Conservation (phyloP, 37 sponge, comb jelly and placozoan genomes). For the Petrosia ficiformis region DNA sequence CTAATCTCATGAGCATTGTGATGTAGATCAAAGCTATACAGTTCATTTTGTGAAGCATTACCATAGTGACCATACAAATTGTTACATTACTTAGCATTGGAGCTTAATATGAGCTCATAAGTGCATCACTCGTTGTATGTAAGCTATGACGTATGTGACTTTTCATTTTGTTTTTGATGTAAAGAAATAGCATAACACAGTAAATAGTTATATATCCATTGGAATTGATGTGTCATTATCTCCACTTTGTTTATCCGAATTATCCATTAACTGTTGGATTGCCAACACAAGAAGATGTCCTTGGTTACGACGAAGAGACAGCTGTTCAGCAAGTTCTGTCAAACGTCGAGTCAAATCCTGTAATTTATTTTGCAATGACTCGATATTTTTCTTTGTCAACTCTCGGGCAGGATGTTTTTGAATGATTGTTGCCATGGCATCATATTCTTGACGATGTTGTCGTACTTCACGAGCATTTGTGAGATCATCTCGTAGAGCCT, state of each 20-base stretch:
- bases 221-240: background rate
- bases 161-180: too few relatives aligned
- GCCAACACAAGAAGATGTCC: constrained; percentile 75
- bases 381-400: constrained; percentile 45
- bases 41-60: too few relatives aligned
- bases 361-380: constrained; percentile 40
- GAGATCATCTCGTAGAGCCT: constrained; percentile 55
- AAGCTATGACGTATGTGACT: too few relatives aligned
- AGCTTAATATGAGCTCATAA: too few relatives aligned
- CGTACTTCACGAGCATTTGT: constrained; percentile 59
- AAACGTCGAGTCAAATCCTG: constrained; percentile 8
- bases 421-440: constrained; percentile 69
- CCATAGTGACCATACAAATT: too few relatives aligned
- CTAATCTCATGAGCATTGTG: too few relatives aligned
- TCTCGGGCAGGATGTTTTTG: constrained; percentile 68
- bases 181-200: too few relatives aligned
- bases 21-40: too few relatives aligned
- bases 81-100: too few relatives aligned
- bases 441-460: constrained; percentile 77
- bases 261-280: constrained; percentile 72
- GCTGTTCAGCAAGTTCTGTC: constrained; percentile 26
- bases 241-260: constrained; percentile 22
- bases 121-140: too few relatives aligned
- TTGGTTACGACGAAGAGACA: constrained; percentile 71
- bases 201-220: too few relatives aligned